phyloP scores from a whole-genome alignment of 2,113 vertebrate genomes.

The Nyctibius bracteatus region DNA sequence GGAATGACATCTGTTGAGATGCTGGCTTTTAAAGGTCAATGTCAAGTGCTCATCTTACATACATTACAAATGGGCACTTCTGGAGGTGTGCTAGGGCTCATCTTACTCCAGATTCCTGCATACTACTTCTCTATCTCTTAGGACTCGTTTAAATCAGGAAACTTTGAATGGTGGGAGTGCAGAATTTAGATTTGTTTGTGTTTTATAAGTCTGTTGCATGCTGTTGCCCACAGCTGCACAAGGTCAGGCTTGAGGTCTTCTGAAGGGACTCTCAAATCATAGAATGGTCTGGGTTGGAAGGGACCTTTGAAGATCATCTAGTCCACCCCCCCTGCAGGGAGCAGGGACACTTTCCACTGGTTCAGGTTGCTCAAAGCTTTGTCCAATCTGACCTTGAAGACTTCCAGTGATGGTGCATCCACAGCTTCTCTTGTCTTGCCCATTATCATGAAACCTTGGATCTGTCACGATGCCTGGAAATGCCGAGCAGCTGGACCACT shows the following conservation, averaged over 20 bases:
- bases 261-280: neutral
- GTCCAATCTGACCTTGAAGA: neutral
- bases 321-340: neutral
- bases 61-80: neutral
- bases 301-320: neutral
- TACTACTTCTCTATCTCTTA: neutral
- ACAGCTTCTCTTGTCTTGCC: neutral
- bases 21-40: neutral
- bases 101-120: neutral
- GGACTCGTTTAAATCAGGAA: neutral
- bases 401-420: neutral
- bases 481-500: accelerated
- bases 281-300: neutral
- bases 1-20: neutral
- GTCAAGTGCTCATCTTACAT: neutral
- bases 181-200: neutral
- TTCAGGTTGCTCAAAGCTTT: neutral
- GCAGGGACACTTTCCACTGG: neutral
- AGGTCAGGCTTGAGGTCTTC: neutral
- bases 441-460: neutral
- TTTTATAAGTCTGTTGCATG: neutral
- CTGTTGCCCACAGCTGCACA: neutral
- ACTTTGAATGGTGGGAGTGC: neutral
- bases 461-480: neutral
- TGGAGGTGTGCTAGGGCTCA: neutral